Conservation (phyloP, 2,888 invertebrate species). For the Carpatolechia fugitivella region DNA sequence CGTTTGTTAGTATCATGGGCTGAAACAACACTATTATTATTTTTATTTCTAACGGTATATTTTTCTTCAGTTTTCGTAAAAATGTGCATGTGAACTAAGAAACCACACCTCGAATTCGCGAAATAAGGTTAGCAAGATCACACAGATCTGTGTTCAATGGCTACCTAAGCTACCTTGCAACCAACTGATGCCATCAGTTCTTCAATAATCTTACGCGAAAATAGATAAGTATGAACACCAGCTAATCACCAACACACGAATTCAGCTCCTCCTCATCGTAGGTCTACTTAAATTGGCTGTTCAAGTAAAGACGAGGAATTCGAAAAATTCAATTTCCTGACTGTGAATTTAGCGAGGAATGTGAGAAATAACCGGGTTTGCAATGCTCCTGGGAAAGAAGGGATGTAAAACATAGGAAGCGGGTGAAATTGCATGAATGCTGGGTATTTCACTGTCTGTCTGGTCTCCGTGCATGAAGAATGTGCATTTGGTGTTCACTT, state of each 20-base stretch:
- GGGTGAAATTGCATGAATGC: constrained; percentile 51
- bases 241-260: no score
- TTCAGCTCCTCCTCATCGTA: constrained; percentile 17
- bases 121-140: no score
- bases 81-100: no score
- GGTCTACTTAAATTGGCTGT: constrained; percentile 41
- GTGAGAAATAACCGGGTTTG: constrained; percentile 62
- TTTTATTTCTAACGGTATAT: no score
- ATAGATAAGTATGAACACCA: no score
- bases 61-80: no score
- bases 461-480: constrained; percentile 17
- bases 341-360: constrained; percentile 68
- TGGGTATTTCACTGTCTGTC: constrained; percentile 27
- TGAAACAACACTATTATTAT: no score
- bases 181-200: no score
- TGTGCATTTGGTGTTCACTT: constrained; percentile 6
- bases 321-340: constrained; percentile 74
- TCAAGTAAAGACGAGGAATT: constrained; percentile 54
- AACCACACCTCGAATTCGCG: no score
- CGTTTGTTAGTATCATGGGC: no score
- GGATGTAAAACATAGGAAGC: constrained; percentile 62
- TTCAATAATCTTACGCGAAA: no score
- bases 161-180: not conserved
- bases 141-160: no score
- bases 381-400: constrained; percentile 40